phyloP scores from a whole-genome alignment of 2,888 invertebrate genomes.

The Blastobasis adustella region DNA sequence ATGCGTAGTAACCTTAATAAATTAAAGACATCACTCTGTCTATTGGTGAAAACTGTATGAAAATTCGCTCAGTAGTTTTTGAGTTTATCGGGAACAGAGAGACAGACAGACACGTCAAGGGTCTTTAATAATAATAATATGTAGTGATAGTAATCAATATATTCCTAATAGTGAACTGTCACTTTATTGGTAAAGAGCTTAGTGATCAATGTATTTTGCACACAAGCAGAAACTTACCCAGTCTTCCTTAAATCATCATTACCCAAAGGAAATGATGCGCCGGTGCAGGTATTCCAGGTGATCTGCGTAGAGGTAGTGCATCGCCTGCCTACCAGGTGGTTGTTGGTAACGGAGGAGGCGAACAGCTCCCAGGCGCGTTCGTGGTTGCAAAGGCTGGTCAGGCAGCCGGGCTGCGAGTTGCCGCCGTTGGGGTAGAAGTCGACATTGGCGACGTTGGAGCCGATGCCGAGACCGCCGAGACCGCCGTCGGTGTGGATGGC shows the following conservation, averaged over 20 bases:
- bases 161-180: no score
- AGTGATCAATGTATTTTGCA: no score
- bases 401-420: conserved; percentile 46
- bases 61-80: no score
- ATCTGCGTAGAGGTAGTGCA: conserved; percentile 38
- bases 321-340: conserved; percentile 37
- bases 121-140: no score
- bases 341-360: conserved; percentile 37
- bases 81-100: no score
- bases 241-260: conserved; percentile 35
- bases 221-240: conserved; percentile 27
- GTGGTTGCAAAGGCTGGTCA: conserved; percentile 42
- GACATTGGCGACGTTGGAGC: conserved; percentile 59
- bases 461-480: conserved; percentile 57
- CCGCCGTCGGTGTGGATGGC: conserved; percentile 63
- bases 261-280: conserved; percentile 35
- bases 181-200: no score
- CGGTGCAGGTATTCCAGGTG: conserved; percentile 34
- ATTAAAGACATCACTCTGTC: no score
- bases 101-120: no score
- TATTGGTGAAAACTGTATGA: no score
- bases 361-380: conserved; percentile 49
- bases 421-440: conserved; percentile 78
- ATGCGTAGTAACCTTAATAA: no score
- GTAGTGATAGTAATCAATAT: conserved; percentile 15